Evolutionary conservation across 1,140 invertebrate genomes (phyloP), one percentile per base, ranked within the genome.

Genomic region (roundworm (Caenorhabditis elegans)): DNA sequence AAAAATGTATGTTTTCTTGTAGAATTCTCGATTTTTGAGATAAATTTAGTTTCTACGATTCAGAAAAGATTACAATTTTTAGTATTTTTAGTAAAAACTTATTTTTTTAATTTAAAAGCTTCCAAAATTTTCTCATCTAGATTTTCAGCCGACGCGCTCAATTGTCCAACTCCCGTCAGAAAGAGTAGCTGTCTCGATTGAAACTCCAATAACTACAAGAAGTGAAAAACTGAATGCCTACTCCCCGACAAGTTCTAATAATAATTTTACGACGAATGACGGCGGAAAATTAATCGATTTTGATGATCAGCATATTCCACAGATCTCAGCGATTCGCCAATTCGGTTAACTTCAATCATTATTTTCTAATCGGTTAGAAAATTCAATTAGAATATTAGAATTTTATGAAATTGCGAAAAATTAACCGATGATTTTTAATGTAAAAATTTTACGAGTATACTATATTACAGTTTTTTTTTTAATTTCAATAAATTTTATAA

Each of bases 1-100:
- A 53, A 85, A 78, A 86, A 86, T 82, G 86, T 86, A 81, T 76
- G 86, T 83, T 81, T 55, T n/a, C n/a, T 55, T 28, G 39, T 43
- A 43, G 15, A 43, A 43, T 43, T n/a, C 47, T 49, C 47, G 17
- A 49, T 49, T 49, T 13, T 48, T 49, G n/a, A 19, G 1, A 49
- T n/a, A 19, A 19, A 51, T 24, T 24, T n/a, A n/a, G n/a, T n/a
- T n/a, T n/a, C n/a, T n/a, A n/a, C n/a, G n/a, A n/a, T n/a, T n/a
- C n/a, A n/a, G n/a, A n/a, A n/a, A n/a, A n/a, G n/a, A n/a, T n/a
- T n/a, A n/a, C n/a, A n/a, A n/a, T n/a, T n/a, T n/a, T n/a, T n/a
- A n/a, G n/a, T n/a, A n/a, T n/a, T n/a, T n/a, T n/a, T n/a, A n/a
- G n/a, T n/a, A n/a, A n/a, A n/a, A n/a, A n/a, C n/a, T n/a, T n/a